Base-by-base conservation (phyloP, 64 coral and sea anemone genomes). In the Cladopsammia gracilis region DNA sequence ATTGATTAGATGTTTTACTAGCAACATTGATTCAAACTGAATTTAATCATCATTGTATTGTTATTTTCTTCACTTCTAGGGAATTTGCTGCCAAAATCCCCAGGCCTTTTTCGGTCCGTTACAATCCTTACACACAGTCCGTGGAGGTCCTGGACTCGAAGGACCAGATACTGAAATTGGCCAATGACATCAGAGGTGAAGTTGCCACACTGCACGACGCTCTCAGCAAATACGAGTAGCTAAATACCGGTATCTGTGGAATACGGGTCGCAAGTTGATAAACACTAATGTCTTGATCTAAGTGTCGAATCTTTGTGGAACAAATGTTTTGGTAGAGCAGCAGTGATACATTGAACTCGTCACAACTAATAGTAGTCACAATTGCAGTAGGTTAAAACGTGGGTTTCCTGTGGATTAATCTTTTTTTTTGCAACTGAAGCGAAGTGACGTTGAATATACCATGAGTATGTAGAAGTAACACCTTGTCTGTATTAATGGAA, bases 71-170 rank as follows among this genome's bases (percentile, higher is more conserved):
- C 19, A 6, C 52, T 90, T 73, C 6, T 65, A 83, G 77, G 66
- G 78, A 83, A 59, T 91, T 91, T 80, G 70, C 89, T 49, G 89
- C 90, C 62, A 85, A 90, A 46, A 95, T 98, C 9, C 96, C 96
- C 26, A 95, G 93, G 16, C 96, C 96, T 25, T 98, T 98, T 64
- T 89, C 91, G 7, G 90, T 98, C 6, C 96, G 96, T 67, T 98
- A 98, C 87, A 98, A 98, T 73, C 93, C 96, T 2, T 98, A 98
- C 61, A 98, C 96, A 24, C 93, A 98, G 81, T 95, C 93, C n/a
- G 93, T 98, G 7, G 93, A 98, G 71, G 93, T 98, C 23, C 87
- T 98, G 78, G 96, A 98, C 56, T 95, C 89, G 10, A 98, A 98
- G 76, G 96, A 98, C 43, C 93, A 98, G 58, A 89, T 98, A 16